Base-by-base conservation (phyloP, 2,888 invertebrate species). In the Nudaria mundana region DNA sequence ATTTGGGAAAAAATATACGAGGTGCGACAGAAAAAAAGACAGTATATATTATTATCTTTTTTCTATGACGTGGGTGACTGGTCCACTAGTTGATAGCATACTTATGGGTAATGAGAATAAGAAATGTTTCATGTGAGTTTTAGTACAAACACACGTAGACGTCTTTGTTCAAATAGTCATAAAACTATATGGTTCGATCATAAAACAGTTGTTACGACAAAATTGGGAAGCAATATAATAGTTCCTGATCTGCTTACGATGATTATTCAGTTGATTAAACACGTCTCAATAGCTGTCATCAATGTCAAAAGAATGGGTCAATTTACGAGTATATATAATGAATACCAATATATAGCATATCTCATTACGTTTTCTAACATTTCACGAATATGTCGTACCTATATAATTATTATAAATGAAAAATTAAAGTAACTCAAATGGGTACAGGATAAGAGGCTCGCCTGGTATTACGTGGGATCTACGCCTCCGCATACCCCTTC, bases 151-250 rank as follows among this genome's bases (percentile, higher is more conserved):
- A 29, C 24, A 13, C 23, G 31, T 40, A 20, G 8, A 14, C 26
- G 35, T 33, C 10, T 34, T 33, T 41, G 44, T 59, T 58, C 35
- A 48, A 52, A 51, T 52, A 52, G 56, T 68, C 71, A 59, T 74
- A 59, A 76, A 75, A 49, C 23, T 56, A 50, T 48, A 53, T 47
- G 52, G 72, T 66, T 66, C 62, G 66, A 66, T 70, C 63, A 56
- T 79, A 65, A 73, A 77, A 65, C 42, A 30, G 47, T 38, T 48
- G 53, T 66, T 56, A 69, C 66, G 64, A 52, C 49, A 63, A 63
- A n/a, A 67, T 66, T 66, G 60, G 61, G 65, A 63, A 52, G 54
- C 53, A 51, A 61, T 62, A 56, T 32, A 33, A n/a, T 33, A 7
- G 16, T 11, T 23, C 15, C 15, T 24, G 14, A 15, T 44, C 15